Conservation (phyloP, 2,797 vertebrate genomes). For the Sebastes miniatus region DNA sequence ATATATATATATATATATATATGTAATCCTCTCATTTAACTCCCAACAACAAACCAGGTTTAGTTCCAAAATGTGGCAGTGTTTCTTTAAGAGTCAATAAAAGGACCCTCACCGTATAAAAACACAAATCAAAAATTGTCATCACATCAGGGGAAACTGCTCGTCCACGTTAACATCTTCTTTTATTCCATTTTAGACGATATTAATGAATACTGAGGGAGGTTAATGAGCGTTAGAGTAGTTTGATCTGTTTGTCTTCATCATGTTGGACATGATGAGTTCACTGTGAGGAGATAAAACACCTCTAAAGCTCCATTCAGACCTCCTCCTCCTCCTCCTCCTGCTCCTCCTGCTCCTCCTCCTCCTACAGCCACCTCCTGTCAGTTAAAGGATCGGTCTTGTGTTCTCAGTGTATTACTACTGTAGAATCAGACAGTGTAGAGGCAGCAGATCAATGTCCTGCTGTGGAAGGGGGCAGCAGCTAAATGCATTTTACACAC, state of each 20-base stretch:
- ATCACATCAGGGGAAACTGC: neutral
- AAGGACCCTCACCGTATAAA: neutral
- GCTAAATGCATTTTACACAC: no score
- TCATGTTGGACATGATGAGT: neutral
- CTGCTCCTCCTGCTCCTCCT: no score
- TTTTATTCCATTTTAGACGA: neutral
- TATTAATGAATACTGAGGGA: neutral
- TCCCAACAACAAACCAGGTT: neutral
- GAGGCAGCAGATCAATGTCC: no score
- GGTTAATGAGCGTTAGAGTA: neutral
- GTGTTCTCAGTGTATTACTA: no score
- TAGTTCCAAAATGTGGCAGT: neutral
- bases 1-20: neutral
- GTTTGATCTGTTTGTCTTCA: neutral
- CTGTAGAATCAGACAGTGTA: no score
- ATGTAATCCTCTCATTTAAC: neutral
- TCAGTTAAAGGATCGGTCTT: no score
- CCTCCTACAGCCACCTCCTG: no score
- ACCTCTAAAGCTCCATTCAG: neutral
- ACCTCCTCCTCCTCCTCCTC: no score
- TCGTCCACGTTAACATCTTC: neutral
- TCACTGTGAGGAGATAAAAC: neutral
- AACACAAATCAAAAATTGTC: neutral
- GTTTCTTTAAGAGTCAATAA: neutral
- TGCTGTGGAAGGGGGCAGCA: accelerated